Conservation (phyloP, 1,140 invertebrate species). For the Camponotus floridanus region DNA sequence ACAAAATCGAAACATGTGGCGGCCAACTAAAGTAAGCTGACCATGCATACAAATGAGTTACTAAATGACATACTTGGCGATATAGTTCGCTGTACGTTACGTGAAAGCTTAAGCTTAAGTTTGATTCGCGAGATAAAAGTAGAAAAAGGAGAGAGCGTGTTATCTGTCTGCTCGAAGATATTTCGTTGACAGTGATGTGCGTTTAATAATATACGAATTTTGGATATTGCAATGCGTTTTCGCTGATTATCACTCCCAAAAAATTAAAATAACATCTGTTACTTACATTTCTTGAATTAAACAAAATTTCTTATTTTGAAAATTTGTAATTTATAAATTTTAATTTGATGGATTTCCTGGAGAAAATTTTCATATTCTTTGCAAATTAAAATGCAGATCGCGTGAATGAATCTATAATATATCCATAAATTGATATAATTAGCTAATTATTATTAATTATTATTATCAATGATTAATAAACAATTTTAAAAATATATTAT, state of each 20-base stretch:
- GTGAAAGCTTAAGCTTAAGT: conserved; percentile 41
- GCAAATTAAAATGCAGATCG: no score
- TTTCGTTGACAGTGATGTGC: conserved; percentile 32
- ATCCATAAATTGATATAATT: no score
- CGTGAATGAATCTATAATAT: not conserved
- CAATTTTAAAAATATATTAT: not conserved
- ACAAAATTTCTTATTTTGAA: no score
- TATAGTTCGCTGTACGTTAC: conserved; percentile 57
- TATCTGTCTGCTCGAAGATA: conserved; percentile 19
- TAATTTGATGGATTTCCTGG: no score
- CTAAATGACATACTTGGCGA: conserved; percentile 69
- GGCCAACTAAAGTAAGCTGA: not conserved
- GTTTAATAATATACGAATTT: not conserved
- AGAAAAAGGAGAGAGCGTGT: conserved; percentile 56
- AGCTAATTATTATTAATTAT: not conserved
- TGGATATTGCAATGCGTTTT: no score
- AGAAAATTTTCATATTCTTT: no score
- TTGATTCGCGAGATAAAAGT: conserved; percentile 68
- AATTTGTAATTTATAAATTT: no score
- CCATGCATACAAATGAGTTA: conserved; percentile 59
- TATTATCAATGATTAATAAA: not conserved
- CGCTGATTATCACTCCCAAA: not conserved
- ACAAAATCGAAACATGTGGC: conserved; percentile 6
- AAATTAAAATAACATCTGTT: conserved; percentile 1
- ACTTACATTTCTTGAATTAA: not conserved